Base-by-base conservation (phyloP, 2,888 invertebrate species). In the Agelastica alni region DNA sequence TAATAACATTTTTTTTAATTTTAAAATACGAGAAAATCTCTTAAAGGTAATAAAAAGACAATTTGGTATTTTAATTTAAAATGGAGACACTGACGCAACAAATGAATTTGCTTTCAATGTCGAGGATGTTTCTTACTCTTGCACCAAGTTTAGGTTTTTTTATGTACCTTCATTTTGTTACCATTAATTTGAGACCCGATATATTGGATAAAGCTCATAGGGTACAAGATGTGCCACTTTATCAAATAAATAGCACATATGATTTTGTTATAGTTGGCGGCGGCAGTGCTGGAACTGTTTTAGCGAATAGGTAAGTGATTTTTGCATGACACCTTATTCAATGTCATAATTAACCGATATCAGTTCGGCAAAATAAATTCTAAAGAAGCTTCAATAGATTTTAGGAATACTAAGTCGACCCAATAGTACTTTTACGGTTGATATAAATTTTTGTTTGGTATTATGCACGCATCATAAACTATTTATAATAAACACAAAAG, bases 211-310 rank as follows among this genome's bases (percentile, higher is more conserved):
- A 77, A 56, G 79, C 81, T 4, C 75, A 87, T 66, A 51, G 89
- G 7, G 80, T 89, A 0, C 76, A 76, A 30, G 83, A 86, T 45
- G 78, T 80, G 13, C 75, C 79, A 0, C 70, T 83, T 0, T 75
- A 79, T 6, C 73, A 83, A 2, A 69, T 91, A 4, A 75, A 79
- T 9, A 77, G 82, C 3, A 80, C 80, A 41, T 92, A 92, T 66
- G 92, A 93, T 73, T 92, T 91, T 66, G 82, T 92, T 4, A 81
- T 92, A 46, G 79, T 93, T 2, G 93, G 93, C 0, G 93, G 84
- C 1, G 94, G 93, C 0, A 87, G 90, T 1, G 92, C 90, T 0
- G 93, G 93, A 2, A 81, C 90, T 1, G 91, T 88, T 0, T 58
- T 94, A 48, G 93, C 93, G 0, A 62, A 62, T 28, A 61, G 61